A percentile compares a stretch with the other conserved stretches of the same genome.
Evolutionary conservation across 2,113 vertebrate species (phyloP).

Genomic region (Chamaetylas fuelleborni): DNA sequence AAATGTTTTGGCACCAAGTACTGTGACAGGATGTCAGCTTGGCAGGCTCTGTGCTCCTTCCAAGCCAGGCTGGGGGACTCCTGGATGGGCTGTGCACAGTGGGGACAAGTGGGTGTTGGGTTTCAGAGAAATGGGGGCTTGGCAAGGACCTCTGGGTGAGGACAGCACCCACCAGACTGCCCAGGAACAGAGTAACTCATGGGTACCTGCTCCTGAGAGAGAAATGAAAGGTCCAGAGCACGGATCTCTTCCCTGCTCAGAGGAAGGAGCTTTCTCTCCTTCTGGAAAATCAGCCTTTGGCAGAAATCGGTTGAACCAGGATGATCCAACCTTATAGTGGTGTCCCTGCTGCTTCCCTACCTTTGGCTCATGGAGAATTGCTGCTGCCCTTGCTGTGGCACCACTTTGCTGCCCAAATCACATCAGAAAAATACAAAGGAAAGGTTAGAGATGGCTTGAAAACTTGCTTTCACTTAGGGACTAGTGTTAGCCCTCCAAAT

Average conservation of each 20-base stretch:
- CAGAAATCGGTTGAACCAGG: neutral
- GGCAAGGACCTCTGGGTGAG: neutral
- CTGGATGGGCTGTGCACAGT: rapidly evolving
- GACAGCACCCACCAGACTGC: neutral
- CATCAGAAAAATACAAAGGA: neutral
- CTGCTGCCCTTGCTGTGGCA: neutral
- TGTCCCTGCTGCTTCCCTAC: neutral
- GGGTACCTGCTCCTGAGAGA: neutral
- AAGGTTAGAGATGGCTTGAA: neutral
- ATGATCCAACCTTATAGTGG: neutral
- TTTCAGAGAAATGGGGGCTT: neutral
- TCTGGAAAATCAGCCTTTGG: neutral
- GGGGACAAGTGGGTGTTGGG: neutral
- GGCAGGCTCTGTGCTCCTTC: neutral
- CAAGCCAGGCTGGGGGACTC: neutral
- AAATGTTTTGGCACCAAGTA: neutral
- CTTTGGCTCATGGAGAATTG: neutral
- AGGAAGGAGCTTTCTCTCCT: neutral
- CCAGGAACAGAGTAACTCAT: neutral
- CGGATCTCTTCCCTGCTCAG: neutral
- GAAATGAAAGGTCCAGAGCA: neutral
- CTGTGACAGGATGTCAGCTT: neutral
- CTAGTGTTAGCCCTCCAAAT: neutral
- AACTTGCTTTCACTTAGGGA: neutral
- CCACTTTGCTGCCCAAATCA: neutral